Percentiles rank a stretch among this genome's conserved stretches.
Evolutionary conservation across 2,797 vertebrate genomes (phyloP).

Genomic region (Zalophus californianus): DNA sequence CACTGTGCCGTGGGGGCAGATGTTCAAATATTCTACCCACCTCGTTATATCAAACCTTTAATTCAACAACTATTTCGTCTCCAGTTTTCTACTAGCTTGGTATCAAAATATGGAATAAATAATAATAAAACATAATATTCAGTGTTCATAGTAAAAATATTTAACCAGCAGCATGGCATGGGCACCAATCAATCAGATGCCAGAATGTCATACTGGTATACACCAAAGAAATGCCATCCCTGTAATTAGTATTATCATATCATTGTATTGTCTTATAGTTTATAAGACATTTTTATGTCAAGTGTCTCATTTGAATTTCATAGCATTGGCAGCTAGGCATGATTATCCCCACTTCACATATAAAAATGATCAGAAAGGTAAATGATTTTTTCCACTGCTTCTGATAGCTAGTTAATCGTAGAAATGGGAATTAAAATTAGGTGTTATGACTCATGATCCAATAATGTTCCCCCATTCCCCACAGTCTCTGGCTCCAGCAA

Average conservation of each 20-base stretch:
- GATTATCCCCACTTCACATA: slow-evolving; percentile 56
- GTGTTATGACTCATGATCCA: slow-evolving; percentile 11
- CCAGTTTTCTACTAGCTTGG: background rate
- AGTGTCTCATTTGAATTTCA: slow-evolving; percentile 55
- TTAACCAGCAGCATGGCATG: background rate
- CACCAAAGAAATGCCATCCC: background rate
- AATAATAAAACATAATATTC: background rate
- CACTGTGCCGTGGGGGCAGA: background rate
- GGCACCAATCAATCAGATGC: background rate
- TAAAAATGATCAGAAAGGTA: slow-evolving; percentile 68
- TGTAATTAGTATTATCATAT: background rate
- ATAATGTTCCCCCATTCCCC: background rate
- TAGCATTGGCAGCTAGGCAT: background rate
- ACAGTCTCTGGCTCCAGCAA: background rate
- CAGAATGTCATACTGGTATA: background rate
- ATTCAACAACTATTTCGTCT: background rate
- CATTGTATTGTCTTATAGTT: slow-evolving; percentile 10
- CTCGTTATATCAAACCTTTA: background rate
- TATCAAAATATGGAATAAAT: background rate
- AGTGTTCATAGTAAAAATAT: background rate
- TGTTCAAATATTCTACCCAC: background rate
- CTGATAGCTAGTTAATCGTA: slow-evolving; percentile 15
- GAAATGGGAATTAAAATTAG: slow-evolving; percentile 60
- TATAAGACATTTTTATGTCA: slow-evolving; percentile 10
- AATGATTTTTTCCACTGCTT: slow-evolving; percentile 25